These are phyloP conservation scores for Chrysolina haemoptera DNA, from an alignment of 2,888 invertebrate genomes.

Conservation along the genomic window DNA sequence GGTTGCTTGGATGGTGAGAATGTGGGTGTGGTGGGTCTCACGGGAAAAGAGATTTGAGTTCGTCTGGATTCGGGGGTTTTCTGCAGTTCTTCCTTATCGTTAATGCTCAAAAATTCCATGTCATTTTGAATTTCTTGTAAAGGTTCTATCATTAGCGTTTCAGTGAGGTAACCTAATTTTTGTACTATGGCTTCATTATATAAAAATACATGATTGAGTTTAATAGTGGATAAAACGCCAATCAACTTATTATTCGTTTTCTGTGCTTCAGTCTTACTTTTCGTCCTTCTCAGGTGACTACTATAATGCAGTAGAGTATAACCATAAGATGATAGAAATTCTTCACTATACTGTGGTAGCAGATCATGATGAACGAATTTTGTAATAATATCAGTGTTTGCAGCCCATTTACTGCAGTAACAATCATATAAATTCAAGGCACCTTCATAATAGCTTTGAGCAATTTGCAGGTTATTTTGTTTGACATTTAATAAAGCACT, in stretches of 20 bases:
- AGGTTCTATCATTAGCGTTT: slow-evolving; percentile 24
- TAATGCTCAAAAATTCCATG: slow-evolving; percentile 31
- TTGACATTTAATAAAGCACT: slow-evolving; percentile 55
- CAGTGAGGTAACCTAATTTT: slow-evolving; percentile 48
- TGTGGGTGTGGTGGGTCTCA: slow-evolving; percentile 22
- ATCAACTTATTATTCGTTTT: slow-evolving; percentile 50
- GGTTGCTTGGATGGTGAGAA: slow-evolving; percentile 29
- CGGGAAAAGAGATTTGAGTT: slow-evolving; percentile 39
- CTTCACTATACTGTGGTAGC: slow-evolving; percentile 46
- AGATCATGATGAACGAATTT: slow-evolving; percentile 38
- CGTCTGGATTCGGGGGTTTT: slow-evolving; percentile 48
- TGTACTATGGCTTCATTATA: slow-evolving; percentile 56
- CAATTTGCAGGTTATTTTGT: slow-evolving; percentile 42
- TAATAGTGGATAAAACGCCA: slow-evolving; percentile 46
- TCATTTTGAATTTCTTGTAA: slow-evolving; percentile 9
- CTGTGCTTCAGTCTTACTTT: slow-evolving; percentile 47
- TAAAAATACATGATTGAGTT: slow-evolving; percentile 51
- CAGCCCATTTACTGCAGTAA: slow-evolving; percentile 42
- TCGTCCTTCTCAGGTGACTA: slow-evolving; percentile 47
- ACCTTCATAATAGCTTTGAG: slow-evolving; percentile 49
- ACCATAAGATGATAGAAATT: slow-evolving; percentile 48
- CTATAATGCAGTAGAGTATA: slow-evolving; percentile 54
- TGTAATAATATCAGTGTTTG: slow-evolving; percentile 28
- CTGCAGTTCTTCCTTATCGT: slow-evolving; percentile 5
- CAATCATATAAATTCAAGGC: slow-evolving; percentile 52